Base-by-base conservation (phyloP, 2,888 invertebrate species). In the Drosophila paranaensis region DNA sequence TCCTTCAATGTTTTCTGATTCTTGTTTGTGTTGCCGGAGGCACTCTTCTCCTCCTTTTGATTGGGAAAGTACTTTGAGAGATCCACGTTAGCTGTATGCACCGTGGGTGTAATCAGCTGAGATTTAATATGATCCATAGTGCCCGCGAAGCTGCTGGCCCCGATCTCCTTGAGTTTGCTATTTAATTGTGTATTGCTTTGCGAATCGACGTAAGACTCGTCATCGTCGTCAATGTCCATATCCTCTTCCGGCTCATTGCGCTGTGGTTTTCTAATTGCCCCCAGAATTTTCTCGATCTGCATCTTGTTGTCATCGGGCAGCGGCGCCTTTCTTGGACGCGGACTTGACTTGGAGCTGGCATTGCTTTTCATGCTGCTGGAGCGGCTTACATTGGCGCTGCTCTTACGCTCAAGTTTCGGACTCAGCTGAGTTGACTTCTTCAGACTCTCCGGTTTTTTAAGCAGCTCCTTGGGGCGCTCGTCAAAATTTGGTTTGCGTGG, bases 51-150 rank as follows among this genome's bases (percentile, higher is more conserved):
- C 20, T 80, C 82, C 74, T 92, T 91, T 54, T 91, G 91, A 70
- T 91, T 91, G 10, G 93, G 93, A 77, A 93, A 93, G 71, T 92
- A 93, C 67, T 93, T 93, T 10, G 93, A 90, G 2, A 93, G 76
- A 79, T 93, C 93, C 2, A 92, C 79, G n/a, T 80, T 80, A 5
- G 87, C 64, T 1, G 83, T 79, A 55, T 92, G 91, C 3, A 92
- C 87, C 30, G 91, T 93, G 2, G 93, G 92, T 50, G 80, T 86
- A 0, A 86, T 88, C 60, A 93, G 86, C 82, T 93, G 92, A 0
- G 92, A 88, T 57, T 92, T 92, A 3, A 93, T 93, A 2, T 88
- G 88, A 69, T 92, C 91, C 89, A 92, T 91, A 2, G 92, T 93
- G 11, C 91, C 92, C 2, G 92, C 90, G 79, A 93, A 93, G 61